Evolutionary conservation across 2,113 vertebrate species (phyloP).

Genomic region (Vulpes vulpes): DNA sequence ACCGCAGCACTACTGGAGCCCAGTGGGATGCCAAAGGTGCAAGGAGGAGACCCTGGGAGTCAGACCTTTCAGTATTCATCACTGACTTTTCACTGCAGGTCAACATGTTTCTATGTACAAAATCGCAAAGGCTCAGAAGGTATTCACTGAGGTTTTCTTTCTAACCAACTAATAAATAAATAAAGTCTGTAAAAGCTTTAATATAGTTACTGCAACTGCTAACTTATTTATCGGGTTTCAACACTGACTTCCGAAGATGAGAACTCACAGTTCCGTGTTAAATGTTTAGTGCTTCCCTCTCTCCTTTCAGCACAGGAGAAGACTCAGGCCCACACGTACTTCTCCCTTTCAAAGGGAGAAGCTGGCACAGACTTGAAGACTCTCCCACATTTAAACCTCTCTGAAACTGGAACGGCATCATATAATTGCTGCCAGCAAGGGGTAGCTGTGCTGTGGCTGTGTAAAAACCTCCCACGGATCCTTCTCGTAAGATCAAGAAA

Average conservation of each 20-base stretch:
- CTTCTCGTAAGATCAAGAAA: background rate
- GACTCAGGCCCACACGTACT: background rate
- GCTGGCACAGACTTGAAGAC: background rate
- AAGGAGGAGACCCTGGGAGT: background rate
- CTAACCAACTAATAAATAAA: background rate
- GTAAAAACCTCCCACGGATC: background rate
- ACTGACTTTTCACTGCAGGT: background rate
- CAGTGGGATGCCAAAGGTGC: background rate
- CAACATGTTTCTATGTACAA: background rate
- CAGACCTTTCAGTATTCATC: conserved; percentile 58
- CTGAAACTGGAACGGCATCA: background rate
- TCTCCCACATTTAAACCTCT: background rate
- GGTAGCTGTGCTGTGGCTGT: background rate
- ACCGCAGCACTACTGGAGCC: background rate
- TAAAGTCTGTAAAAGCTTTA: background rate
- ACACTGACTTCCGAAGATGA: background rate
- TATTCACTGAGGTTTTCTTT: background rate
- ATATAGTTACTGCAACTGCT: background rate
- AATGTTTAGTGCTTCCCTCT: background rate
- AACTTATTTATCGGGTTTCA: background rate
- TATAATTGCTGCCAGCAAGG: background rate
- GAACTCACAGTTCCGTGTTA: background rate
- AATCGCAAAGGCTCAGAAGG: background rate
- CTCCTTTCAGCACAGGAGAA: background rate
- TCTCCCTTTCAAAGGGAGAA: background rate